phyloP scores from a whole-genome alignment of 2,797 vertebrate species.

The Meda fulgida region DNA sequence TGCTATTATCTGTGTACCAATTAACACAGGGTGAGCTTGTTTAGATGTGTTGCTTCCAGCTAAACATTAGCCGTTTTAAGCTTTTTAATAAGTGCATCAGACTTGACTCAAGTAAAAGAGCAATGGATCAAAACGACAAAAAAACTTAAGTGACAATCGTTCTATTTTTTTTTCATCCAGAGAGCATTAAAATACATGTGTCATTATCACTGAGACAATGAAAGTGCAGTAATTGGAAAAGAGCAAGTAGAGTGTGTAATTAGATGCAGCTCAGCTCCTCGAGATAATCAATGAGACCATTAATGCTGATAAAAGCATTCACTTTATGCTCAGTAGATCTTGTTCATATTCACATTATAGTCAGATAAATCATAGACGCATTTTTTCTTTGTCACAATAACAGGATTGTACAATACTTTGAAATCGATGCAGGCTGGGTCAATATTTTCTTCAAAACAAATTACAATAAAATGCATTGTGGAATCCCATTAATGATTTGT shows the following conservation, averaged over 20 bases:
- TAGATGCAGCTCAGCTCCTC: constrained; percentile 12
- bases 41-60: constrained; percentile 15
- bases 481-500: not conserved
- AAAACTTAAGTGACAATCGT: not conserved
- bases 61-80: not conserved
- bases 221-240: constrained; percentile 26
- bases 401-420: not conserved
- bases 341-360: not conserved
- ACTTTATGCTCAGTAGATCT: constrained; percentile 43
- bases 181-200: constrained; percentile 3
- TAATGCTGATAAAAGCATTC: constrained; percentile 50
- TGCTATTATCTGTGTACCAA: constrained; percentile 11
- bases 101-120: not conserved
- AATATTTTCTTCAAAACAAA: not conserved
- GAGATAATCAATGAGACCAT: constrained; percentile 42
- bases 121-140: not conserved
- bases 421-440: not conserved
- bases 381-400: not conserved
- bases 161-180: not conserved
- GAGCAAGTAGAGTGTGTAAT: constrained; percentile 16
- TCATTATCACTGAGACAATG: constrained; percentile 1
- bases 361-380: not conserved
- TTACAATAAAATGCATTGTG: not conserved
- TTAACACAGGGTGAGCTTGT: constrained; percentile 30
- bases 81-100: not conserved